Evolutionary conservation across 2,888 invertebrate genomes (phyloP).

Genomic region (Isotomurus palustris): DNA sequence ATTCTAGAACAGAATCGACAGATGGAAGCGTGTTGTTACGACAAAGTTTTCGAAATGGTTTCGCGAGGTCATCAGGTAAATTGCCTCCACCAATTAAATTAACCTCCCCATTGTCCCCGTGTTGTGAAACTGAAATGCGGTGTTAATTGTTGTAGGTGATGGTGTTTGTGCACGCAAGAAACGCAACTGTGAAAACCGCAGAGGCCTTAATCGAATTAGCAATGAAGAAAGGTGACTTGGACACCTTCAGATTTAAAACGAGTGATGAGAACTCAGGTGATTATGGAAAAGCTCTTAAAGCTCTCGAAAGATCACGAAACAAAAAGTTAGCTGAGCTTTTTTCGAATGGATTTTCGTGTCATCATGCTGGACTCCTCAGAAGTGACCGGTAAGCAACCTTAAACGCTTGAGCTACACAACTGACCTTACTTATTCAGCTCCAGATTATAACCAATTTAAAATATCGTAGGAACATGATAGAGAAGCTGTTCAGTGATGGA

Average conservation of each 20-base stretch:
- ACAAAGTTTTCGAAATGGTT: slow-evolving; percentile 81
- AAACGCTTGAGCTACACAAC: not conserved
- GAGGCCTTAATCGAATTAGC: slow-evolving; percentile 77
- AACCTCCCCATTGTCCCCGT: not conserved
- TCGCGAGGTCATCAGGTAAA: slow-evolving; percentile 79
- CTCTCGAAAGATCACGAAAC: slow-evolving; percentile 69
- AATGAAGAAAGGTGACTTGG: slow-evolving; percentile 65
- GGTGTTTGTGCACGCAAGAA: slow-evolving; percentile 61
- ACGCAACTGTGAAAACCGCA: slow-evolving; percentile 88
- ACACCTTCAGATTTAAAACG: slow-evolving; percentile 65
- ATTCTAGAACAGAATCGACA: slow-evolving; percentile 61
- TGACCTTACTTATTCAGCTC: not conserved
- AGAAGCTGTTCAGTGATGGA: slow-evolving; percentile 84
- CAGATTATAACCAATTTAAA: not conserved
- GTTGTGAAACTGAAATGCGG: too few species aligned
- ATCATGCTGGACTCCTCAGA: slow-evolving; percentile 93
- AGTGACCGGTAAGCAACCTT: slow-evolving; percentile 65
- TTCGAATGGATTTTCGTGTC: slow-evolving; percentile 81
- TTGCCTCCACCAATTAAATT: not conserved
- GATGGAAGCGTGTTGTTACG: slow-evolving; percentile 90
- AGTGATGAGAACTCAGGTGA: slow-evolving; percentile 51
- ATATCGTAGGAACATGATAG: slow-evolving; percentile 66
- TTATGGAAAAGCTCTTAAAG: slow-evolving; percentile 64
- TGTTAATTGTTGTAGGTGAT: too few species aligned
- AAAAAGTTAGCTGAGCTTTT: slow-evolving; percentile 79